Percentiles rank a stretch among this genome's conserved stretches.
phyloP scores from a whole-genome alignment of 2,888 invertebrate genomes.

The Cephus runcator region DNA sequence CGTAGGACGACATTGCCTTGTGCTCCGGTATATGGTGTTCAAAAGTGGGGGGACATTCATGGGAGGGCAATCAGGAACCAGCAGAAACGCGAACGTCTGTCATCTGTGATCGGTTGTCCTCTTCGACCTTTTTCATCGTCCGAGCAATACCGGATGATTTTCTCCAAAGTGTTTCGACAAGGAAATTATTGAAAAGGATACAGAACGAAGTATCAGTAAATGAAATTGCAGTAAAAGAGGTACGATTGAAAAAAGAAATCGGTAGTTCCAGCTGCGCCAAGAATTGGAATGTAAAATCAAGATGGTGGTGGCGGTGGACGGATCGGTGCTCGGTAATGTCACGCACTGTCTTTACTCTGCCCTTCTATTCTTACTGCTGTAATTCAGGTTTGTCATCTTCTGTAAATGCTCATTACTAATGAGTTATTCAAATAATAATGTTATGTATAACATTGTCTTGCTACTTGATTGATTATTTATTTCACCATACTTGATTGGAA shows the following conservation, averaged over 20 bases:
- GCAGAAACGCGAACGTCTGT: not conserved
- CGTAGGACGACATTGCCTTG: not conserved
- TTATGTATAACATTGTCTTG: not conserved
- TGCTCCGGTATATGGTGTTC: not conserved
- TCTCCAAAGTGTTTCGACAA: not conserved
- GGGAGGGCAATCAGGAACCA: not conserved
- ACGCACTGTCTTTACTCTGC: slow-evolving; percentile 25
- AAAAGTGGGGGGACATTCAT: not conserved
- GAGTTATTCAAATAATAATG: not conserved
- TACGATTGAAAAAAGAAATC: slow-evolving; percentile 1
- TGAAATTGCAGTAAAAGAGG: not conserved
- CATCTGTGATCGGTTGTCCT: not conserved
- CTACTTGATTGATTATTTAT: not conserved
- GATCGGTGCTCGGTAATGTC: slow-evolving; percentile 50
- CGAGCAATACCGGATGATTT: not conserved
- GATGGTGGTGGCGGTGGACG: slow-evolving; percentile 52
- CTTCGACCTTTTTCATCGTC: not conserved
- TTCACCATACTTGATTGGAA: not conserved
- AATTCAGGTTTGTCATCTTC: slow-evolving; percentile 31
- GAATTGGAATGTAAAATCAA: slow-evolving; percentile 51
- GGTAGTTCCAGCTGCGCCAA: slow-evolving; percentile 34
- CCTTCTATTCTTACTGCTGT: slow-evolving; percentile 35
- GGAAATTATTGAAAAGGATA: not conserved
- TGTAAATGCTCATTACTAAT: not conserved
- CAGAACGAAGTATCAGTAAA: not conserved